Evolutionary conservation across 53 echinoderm and acorn worm species (phyloP), one percentile per base, ranked within the genome.

Genomic region (Mesocentrotus franciscanus): DNA sequence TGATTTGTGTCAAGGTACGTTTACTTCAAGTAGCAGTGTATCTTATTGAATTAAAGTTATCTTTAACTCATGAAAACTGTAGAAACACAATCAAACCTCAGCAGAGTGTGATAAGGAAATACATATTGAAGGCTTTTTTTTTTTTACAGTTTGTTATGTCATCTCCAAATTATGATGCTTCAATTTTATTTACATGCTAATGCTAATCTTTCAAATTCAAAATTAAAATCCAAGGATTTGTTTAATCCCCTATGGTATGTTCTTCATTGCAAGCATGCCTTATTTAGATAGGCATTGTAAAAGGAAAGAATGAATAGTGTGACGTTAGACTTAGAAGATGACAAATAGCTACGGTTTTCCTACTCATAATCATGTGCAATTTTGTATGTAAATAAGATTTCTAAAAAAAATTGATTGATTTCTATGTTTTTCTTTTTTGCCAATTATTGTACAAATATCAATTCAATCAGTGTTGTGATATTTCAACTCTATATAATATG

Each of bases 321-420:
- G 58, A 58, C 22, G 13, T 33, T 87, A 85, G 87, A 18, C n/a
- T 0, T 87, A 27, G 56, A 87, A 8, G 39, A 49, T 84, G 22
- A 58, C 29, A 75, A 75, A 15, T 87, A 87, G 87, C 87, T 87
- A 87, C 27, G 87, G 87, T 92, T 92, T 92, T 92, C 74, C 74
- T 94, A 78, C 83, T 81, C 18, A 81, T 84, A 61, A 94, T 42
- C 42, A 85, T 94, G 95, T 94, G 95, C 95, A 94, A 94, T 94
- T 94, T 84, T 87, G 12, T 85, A 49, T 94, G 95, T 94, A 94
- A 94, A 94, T 94, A 94, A 94, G 85, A 94, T 94, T 94, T 94
- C 56, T 71, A 85, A 68, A 85, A 62, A 68, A 85, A 62, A 68
- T 87, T 92, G 71, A 92, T 92, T 91, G 61, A 91, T 91, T 91